Evolutionary conservation across 2,113 vertebrate species (phyloP).

Genomic region (Elephantulus edwardii): DNA sequence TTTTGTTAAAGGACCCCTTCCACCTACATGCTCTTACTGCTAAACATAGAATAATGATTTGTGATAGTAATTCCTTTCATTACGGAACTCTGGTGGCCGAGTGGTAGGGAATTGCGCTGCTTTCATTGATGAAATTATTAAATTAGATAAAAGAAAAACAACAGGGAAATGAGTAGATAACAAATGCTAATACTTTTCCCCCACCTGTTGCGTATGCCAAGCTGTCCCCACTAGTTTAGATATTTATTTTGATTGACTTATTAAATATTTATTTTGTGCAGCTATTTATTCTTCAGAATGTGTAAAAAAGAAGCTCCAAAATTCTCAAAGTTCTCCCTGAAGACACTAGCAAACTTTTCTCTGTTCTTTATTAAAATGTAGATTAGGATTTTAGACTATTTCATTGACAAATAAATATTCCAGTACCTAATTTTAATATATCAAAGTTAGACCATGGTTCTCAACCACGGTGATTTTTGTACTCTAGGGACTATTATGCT

Average conservation of each 20-base stretch:
- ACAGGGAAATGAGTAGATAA: not conserved
- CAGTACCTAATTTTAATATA: not conserved
- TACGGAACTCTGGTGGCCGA: too few relatives aligned
- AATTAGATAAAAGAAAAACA: not conserved
- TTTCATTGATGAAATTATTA: too few relatives aligned
- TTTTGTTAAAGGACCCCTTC: conserved; percentile 23
- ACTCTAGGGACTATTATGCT: not conserved
- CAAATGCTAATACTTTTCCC: not conserved
- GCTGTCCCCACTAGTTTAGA: not conserved
- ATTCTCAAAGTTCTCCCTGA: conserved; percentile 14
- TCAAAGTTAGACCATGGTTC: conserved; percentile 26
- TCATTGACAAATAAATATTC: not conserved
- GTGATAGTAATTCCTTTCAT: not conserved
- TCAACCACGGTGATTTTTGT: not conserved
- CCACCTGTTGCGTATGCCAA: not conserved
- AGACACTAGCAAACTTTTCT: not conserved
- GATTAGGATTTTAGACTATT: not conserved
- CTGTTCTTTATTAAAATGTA: conserved; percentile 11
- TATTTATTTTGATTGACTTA: not conserved
- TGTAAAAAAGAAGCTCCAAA: conserved; percentile 18
- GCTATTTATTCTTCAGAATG: conserved; percentile 29
- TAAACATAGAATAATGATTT: conserved; percentile 32
- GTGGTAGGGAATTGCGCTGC: too few relatives aligned
- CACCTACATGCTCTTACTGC: not conserved
- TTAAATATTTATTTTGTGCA: not conserved